Base-by-base conservation (phyloP, 2,888 invertebrate genomes). In the Chirona hameri region DNA sequence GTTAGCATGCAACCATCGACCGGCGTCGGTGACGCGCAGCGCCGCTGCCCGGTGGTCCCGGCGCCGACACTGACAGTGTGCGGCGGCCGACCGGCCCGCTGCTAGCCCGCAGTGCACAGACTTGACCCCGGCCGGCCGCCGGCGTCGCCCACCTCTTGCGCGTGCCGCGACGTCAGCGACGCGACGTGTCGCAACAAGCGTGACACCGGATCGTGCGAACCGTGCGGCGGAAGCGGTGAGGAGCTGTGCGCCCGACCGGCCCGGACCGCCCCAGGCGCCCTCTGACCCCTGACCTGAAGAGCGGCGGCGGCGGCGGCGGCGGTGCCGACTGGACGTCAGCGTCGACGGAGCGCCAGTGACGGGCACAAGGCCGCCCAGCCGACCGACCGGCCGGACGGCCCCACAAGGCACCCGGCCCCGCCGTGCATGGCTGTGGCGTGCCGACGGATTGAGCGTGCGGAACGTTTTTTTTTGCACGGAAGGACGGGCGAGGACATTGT, bases 1-100 rank as follows among this genome's bases (percentile, higher is more conserved):
- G 72, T 31, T 72, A 31, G 72, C 72, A 72, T 72, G 72, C 72
- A 31, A 72, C 72, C 72, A 72, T 72, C 31, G 72, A 72, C 52
- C 52, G 52, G 10, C 52, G 52, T 18, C 18, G 52, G 52, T 18
- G 52, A 18, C 52, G 52, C 52, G 52, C 52, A 12, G 52, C 10
- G 52, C 52, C 52, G 52, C 52, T 18, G 52, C 12, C 52, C 52
- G 15, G 72, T 29, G 15, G 72, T 14, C 72, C 31, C 18, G 72
- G 72, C 31, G 12, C 15, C 52, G n/a, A 7, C 60, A 24, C 24
- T 9, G 60, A 9, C 60, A n/a, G 24, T 60, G 60, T 18, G 9
- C 60, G 52, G 52, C 31, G 18, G 31, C 18, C 72, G 31, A 15
- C 72, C 27, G 31, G 39, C 39, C 15, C 14, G 31, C 15, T 27